Percentiles rank a stretch among this genome's conserved stretches.
Conservation (phyloP, 2,888 invertebrate genomes). For the Hydropsyche betteni region DNA sequence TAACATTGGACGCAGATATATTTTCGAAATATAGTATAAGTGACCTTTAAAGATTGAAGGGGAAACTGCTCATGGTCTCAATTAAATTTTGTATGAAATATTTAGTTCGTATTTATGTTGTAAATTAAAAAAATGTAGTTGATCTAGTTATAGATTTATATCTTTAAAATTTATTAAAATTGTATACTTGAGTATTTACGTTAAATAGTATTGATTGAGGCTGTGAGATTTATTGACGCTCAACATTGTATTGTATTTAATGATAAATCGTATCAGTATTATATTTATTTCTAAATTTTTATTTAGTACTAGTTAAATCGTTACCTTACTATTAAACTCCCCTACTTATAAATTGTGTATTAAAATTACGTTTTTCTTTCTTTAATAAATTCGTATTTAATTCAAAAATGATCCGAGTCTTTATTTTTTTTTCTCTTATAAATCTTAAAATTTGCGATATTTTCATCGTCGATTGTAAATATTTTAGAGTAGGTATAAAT, state of each 20-base stretch:
- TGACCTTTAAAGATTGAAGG: too few relatives aligned
- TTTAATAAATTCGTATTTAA: constrained; percentile 1
- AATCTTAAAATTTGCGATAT: too few relatives aligned
- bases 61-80: constrained; percentile 15
- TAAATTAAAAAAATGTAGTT: too few relatives aligned
- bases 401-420: background rate
- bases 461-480: too few relatives aligned
- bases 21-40: background rate
- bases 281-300: background rate
- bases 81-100: constrained; percentile 19
- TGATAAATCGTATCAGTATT: constrained; percentile 13
- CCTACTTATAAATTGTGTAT: background rate
- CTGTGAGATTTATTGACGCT: constrained; percentile 31
- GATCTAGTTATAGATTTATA: background rate
- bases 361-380: background rate
- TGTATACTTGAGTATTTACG: background rate
- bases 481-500: too few relatives aligned
- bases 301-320: background rate
- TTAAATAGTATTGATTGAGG: constrained; percentile 33
- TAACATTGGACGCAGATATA: background rate
- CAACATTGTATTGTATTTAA: background rate
- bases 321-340: background rate
- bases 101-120: background rate
- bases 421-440: background rate
- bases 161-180: background rate